Percentiles rank a stretch among this genome's conserved stretches.
Evolutionary conservation across 2,797 vertebrate species (phyloP).

Genomic region (Cirrhinus molitorella): DNA sequence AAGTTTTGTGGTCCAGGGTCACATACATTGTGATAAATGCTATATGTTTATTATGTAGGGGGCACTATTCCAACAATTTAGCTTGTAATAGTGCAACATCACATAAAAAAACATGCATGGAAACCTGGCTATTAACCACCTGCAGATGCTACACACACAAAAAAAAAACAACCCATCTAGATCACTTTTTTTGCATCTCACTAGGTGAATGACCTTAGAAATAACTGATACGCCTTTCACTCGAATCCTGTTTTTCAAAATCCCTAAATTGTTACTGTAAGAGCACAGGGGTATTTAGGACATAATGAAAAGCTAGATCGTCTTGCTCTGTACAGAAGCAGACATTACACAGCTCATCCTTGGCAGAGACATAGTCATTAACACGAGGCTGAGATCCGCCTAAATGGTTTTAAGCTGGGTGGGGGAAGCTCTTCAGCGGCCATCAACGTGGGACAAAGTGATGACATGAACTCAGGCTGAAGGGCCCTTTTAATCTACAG

Average conservation of each 20-base stretch:
- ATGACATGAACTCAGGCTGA: conserved; percentile 40
- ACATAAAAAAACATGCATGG: background rate
- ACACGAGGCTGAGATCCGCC: conserved; percentile 66
- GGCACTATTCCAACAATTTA: too few relatives aligned
- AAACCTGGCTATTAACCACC: background rate
- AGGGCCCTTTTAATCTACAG: conserved; percentile 39
- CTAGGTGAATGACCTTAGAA: conserved; percentile 59
- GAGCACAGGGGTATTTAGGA: conserved; percentile 65
- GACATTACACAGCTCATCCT: conserved; percentile 78
- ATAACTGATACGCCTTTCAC: conserved; percentile 60
- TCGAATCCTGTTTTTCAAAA: conserved; percentile 70
- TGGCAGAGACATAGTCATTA: conserved; percentile 76
- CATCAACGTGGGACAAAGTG: conserved; percentile 30
- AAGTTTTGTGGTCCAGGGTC: too few relatives aligned
- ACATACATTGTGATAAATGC: background rate
- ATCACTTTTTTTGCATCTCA: conserved; percentile 4
- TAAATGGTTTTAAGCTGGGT: conserved; percentile 78
- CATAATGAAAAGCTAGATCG: conserved; percentile 58
- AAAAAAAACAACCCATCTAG: background rate
- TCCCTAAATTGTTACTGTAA: conserved; percentile 76
- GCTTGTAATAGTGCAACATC: background rate
- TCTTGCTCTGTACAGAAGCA: conserved; percentile 31
- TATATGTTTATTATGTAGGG: background rate
- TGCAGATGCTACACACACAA: background rate
- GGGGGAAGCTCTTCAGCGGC: conserved; percentile 62